A percentile compares a stretch with the other conserved stretches of the same genome.
Evolutionary conservation across 2,888 invertebrate genomes (phyloP).

Genomic region (Leptopilina myrica): DNA sequence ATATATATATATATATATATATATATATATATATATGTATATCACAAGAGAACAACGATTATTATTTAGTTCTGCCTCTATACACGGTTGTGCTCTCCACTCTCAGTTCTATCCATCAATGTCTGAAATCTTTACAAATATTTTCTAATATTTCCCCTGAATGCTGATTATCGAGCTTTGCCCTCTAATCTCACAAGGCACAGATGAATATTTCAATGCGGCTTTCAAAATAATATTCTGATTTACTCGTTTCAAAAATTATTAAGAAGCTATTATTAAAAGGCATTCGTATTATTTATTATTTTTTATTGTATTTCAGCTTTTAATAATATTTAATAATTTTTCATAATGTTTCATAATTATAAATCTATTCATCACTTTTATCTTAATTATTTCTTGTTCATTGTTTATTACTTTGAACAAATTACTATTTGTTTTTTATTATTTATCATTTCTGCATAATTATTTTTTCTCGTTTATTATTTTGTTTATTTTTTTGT

Average conservation of each 20-base stretch:
- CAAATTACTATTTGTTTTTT: too few species aligned
- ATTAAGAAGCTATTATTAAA: not conserved
- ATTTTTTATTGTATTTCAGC: not conserved
- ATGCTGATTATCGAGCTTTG: not conserved
- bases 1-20: slow-evolving; percentile 2
- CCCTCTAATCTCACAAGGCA: not conserved
- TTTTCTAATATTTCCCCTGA: not conserved
- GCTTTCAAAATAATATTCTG: not conserved
- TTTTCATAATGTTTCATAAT: too few species aligned
- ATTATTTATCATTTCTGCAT: too few species aligned
- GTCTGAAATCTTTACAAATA: slow-evolving; percentile 5
- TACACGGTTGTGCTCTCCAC: not conserved
- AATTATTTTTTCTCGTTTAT: too few species aligned
- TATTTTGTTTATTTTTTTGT: too few species aligned
- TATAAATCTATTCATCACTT: too few species aligned
- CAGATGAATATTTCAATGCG: not conserved
- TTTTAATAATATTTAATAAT: not conserved
- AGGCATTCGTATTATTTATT: not conserved
- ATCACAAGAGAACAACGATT: slow-evolving; percentile 5
- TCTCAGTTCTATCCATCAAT: not conserved
- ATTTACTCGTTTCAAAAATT: not conserved
- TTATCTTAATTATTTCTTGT: too few species aligned
- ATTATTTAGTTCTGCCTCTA: not conserved
- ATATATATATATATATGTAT: slow-evolving; percentile 6
- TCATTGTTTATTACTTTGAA: too few species aligned